Evolutionary conservation across 2,797 vertebrate genomes (phyloP).

Genomic region (Discoglossus pictus): DNA sequence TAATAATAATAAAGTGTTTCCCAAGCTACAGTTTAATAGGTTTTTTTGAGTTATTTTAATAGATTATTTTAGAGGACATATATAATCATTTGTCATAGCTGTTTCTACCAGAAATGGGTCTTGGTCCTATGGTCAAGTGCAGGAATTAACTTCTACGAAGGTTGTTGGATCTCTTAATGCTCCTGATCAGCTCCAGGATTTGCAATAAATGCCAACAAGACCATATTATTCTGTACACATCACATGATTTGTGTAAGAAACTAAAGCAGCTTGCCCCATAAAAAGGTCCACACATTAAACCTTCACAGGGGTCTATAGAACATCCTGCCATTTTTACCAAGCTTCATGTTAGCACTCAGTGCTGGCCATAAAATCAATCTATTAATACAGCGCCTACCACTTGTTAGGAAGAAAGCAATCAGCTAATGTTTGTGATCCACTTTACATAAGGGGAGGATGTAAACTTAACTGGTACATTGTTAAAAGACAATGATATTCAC

Average conservation of each 20-base stretch:
- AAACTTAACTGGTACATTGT: conserved; percentile 32
- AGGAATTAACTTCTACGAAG: too few relatives aligned
- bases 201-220: too few relatives aligned
- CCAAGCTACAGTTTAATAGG: too few relatives aligned
- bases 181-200: too few relatives aligned
- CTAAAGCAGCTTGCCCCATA: too few relatives aligned
- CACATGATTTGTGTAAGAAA: conserved; percentile 8
- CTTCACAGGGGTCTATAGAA: conserved; percentile 17
- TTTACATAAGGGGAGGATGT: conserved; percentile 42
- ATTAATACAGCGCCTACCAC: conserved; percentile 10
- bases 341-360: conserved; percentile 7
- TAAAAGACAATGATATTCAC: conserved; percentile 17
- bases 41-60: too few relatives aligned
- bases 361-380: conserved; percentile 26
- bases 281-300: conserved; percentile 15
- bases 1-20: too few relatives aligned
- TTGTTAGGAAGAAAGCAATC: conserved; percentile 27
- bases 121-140: too few relatives aligned
- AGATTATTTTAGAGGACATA: too few relatives aligned
- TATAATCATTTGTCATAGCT: too few relatives aligned
- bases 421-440: conserved; percentile 40
- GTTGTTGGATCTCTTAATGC: too few relatives aligned
- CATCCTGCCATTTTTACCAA: not conserved
- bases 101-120: too few relatives aligned
- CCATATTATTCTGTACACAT: not conserved